Evolutionary conservation across 1,140 invertebrate species (phyloP), one percentile per base, ranked within the genome.

Genomic region (Polypedilum vanderplanki): DNA sequence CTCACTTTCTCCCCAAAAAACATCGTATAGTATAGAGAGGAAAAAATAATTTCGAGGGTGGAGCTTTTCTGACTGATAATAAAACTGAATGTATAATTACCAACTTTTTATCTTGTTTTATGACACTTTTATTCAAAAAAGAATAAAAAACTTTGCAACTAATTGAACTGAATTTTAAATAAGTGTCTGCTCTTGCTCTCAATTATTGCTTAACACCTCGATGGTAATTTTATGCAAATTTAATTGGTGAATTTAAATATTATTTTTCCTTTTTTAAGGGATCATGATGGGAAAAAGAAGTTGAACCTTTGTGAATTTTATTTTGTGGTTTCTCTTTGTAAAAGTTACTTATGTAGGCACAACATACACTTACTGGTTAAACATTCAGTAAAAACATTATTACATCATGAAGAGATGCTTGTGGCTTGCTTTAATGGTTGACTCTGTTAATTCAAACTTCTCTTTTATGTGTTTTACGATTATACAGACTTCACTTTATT

Each of bases 191-290:
- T n/a, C 10, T 12, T 12, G 12, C 46, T 57, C 46, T 57, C 46
- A 57, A 12, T 57, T 57, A 57, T 57, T 57, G 46, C 12, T 57
- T 70, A 3, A 70, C 65, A 70, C 65, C 20, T 70, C 20, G 65
- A 70, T 70, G 65, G 65, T 20, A 22, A 70, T 70, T 70, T 70
- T 70, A 70, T 70, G 65, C 65, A 70, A 70, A 70, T 70, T 70
- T 57, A 57, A 57, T 57, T 57, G 46, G 10, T 57, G 15, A 57
- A 57, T 57, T 57, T 57, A 57, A 57, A 57, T 57, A n/a, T 57
- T 57, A 57, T 15, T n/a, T 57, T 57, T 15, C 46, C 46, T 57
- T n/a, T 9, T 46, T 46, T 9, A 46, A 46, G 41, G 15, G 24
- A 33, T 33, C 24, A 3, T 5, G 24, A 33, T 33, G 24, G 24